A percentile compares a stretch with the other conserved stretches of the same genome.
Evolutionary conservation across 2,888 invertebrate genomes (phyloP).

Genomic region (Salpingus planirostris): DNA sequence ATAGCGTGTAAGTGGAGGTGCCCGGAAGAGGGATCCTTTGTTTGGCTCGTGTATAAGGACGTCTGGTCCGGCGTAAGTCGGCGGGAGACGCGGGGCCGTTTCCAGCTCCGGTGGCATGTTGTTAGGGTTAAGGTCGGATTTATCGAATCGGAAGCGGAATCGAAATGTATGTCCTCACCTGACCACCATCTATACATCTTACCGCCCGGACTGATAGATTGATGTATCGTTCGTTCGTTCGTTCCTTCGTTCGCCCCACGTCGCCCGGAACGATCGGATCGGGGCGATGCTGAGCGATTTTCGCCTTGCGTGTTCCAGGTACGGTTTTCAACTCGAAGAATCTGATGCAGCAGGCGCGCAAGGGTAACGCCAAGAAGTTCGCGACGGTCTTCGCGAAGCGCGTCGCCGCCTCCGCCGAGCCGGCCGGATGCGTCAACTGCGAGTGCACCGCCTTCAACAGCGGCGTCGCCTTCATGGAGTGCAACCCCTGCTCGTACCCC

Average conservation of each 20-base stretch:
- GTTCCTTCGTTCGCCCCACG: no score
- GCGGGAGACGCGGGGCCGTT: no score
- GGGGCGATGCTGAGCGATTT: neutral
- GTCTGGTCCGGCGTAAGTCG: no score
- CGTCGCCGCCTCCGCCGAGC: constrained; percentile 52
- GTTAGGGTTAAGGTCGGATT: no score
- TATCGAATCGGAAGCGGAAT: constrained; percentile 8
- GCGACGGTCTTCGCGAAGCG: constrained; percentile 58
- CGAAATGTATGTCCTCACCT: constrained; percentile 19
- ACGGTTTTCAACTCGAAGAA: constrained; percentile 56
- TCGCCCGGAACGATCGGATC: no score
- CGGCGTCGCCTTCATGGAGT: constrained; percentile 57
- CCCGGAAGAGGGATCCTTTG: constrained; percentile 12
- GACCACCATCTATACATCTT: constrained; percentile 20
- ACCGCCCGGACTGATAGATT: no score
- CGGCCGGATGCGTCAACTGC: constrained; percentile 54
- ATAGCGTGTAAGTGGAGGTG: no score
- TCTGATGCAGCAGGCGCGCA: constrained; percentile 46
- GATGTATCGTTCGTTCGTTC: no score
- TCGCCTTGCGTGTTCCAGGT: constrained; percentile 32
- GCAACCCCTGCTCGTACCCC: constrained; percentile 52
- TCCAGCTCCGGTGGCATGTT: constrained; percentile 5
- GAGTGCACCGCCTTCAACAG: constrained; percentile 60
- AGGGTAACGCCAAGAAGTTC: constrained; percentile 51
- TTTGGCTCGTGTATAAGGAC: no score